Percentiles rank a stretch among this genome's conserved stretches.
Evolutionary conservation across 92 coral and sea anemone genomes (phyloP).

Genomic region (Palythoa grandiflora): DNA sequence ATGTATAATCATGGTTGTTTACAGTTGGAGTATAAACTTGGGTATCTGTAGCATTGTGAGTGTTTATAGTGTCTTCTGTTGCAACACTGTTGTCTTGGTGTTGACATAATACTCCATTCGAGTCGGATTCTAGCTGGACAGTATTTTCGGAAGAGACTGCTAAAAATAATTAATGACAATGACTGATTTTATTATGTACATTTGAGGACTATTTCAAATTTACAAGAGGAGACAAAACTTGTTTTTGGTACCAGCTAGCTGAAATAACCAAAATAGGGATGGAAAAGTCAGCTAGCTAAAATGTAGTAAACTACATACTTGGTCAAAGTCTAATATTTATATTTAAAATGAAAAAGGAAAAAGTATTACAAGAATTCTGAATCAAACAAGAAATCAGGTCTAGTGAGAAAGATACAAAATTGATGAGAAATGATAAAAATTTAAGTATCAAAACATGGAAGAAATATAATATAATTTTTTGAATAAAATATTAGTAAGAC

Average conservation of each 20-base stretch:
- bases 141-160: background rate
- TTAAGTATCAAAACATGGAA: background rate
- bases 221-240: conserved; percentile 1
- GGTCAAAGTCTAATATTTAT: conserved; percentile 9
- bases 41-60: conserved; percentile 4
- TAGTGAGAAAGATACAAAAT: background rate
- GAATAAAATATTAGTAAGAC: too few species aligned
- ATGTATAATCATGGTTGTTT: conserved; percentile 8
- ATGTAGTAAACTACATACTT: conserved; percentile 10
- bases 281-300: background rate
- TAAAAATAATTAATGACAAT: background rate
- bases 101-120: background rate
- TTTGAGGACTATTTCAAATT: conserved; percentile 2
- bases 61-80: background rate
- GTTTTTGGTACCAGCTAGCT: conserved; percentile 3
- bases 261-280: conserved; percentile 5
- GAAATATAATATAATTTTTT: background rate
- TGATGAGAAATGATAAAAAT: conserved; percentile 1
- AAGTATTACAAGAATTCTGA: conserved; percentile 11
- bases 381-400: conserved; percentile 1
- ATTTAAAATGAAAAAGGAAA: background rate
- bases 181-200: conserved; percentile 20
- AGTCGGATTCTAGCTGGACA: conserved; percentile 5
- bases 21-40: conserved; percentile 18
- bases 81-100: background rate